Evolutionary conservation across 1,140 invertebrate genomes (phyloP), one percentile per base, ranked within the genome.

Genomic region (Nephotettix cincticeps): DNA sequence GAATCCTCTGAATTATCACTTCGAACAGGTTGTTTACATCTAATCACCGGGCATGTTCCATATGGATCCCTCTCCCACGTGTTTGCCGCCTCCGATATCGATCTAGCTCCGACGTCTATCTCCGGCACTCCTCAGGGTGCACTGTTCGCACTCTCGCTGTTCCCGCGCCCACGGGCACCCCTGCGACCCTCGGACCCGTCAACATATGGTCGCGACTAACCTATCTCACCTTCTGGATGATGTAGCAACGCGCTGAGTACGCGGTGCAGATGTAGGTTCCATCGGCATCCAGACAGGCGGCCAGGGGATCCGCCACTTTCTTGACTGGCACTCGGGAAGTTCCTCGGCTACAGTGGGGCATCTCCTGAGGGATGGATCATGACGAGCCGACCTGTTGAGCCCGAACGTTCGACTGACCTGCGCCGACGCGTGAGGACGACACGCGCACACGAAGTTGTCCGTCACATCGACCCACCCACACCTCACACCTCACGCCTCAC

Each of bases 211-310:
- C n/a, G n/a, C n/a, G n/a, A n/a, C 58, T 74, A 72, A 73, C 69
- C 70, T 70, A 45, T 19, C 74, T 73, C 78, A 87, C 86, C 84
- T 87, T 87, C 76, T 86, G 86, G 51, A 87, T 87, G 75, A 87
- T 85, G 79, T 85, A 87, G 77, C 85, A 87, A 54, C 85, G 78
- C 1, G 86, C 85, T 74, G 84, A 85, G 78, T 86, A 87, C 1
- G 85, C 82, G 19, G 84, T 86, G 75, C 86, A 87, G 68, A 87
- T 83, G 78, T 87, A 87, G 21, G 85, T 86, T 32, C 84, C 84
- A 75, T 86, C 83, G 11, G 84, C 82, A 73, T 86, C 85, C 6
- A 86, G 77, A 75, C 84, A 86, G 25, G 84, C 82, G 9, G 80
- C 80, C 28, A 85, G 74, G 14, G 83, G 82, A 70, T 85, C 83